Percentiles rank a stretch among this genome's conserved stretches.
Conservation (phyloP, 2,797 vertebrate species). For the Florisuga fusca region DNA sequence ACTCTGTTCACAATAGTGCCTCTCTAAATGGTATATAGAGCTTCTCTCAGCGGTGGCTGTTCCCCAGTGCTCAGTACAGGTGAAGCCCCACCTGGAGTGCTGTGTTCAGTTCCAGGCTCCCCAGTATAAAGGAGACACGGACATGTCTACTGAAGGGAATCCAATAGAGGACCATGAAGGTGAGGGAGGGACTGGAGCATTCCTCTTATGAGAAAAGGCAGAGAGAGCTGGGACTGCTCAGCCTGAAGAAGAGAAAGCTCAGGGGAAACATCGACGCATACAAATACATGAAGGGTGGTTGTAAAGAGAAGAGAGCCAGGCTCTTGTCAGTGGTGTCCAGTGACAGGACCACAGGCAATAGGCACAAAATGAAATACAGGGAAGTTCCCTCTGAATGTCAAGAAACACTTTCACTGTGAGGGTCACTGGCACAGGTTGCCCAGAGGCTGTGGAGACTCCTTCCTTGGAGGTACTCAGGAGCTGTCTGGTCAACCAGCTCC, state of each 20-base stretch:
- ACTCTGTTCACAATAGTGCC: not conserved
- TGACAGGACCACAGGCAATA: not conserved
- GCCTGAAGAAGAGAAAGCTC: not conserved
- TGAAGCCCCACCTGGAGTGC: not conserved
- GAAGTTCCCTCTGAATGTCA: not conserved
- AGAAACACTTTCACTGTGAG: not conserved
- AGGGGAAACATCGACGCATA: too few species aligned
- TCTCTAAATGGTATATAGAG: not conserved
- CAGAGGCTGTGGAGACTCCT: not conserved
- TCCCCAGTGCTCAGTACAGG: not conserved
- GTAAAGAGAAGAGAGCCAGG: not conserved
- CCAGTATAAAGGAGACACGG: not conserved
- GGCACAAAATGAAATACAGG: not conserved
- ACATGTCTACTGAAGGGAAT: not conserved
- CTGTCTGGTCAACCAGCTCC: not conserved
- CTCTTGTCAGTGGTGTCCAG: not conserved
- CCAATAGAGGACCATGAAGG: not conserved
- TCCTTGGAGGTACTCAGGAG: not conserved
- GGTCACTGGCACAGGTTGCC: not conserved
- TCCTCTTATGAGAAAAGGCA: not conserved
- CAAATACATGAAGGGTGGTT: not conserved
- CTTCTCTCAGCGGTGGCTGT: not conserved
- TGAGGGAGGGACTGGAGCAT: not conserved
- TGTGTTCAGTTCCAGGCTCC: not conserved
- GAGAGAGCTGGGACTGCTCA: not conserved